A percentile compares a stretch with the other conserved stretches of the same genome.
Conservation (phyloP, 2,888 invertebrate species). For the Cosmia pyralina region DNA sequence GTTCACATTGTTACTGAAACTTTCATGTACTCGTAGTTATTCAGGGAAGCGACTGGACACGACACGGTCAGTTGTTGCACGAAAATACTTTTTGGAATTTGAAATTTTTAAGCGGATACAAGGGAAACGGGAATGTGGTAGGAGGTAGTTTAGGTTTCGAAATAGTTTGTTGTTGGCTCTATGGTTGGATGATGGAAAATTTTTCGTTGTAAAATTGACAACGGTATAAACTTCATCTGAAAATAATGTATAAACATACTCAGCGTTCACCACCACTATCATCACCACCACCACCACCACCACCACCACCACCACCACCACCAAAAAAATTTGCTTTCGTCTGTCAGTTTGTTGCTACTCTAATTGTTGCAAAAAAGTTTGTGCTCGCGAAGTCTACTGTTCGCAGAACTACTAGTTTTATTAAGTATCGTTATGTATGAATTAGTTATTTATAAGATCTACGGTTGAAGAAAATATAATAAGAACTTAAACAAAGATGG, state of each 20-base stretch:
- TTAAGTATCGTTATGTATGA: too few relatives aligned
- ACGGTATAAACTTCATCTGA: background rate
- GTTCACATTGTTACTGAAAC: conserved; percentile 42
- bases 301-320: too few relatives aligned
- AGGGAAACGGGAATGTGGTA: conserved; percentile 25
- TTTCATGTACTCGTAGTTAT: conserved; percentile 43
- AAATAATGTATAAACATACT: too few relatives aligned
- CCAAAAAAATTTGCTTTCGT: too few relatives aligned
- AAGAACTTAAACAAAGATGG: background rate
- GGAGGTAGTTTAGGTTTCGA: background rate
- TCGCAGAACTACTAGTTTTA: too few relatives aligned
- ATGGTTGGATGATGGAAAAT: background rate
- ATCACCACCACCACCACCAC: too few relatives aligned
- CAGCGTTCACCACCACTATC: too few relatives aligned
- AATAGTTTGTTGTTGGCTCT: conserved; percentile 15
- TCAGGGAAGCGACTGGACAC: conserved; percentile 33
- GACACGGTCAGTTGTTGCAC: conserved; percentile 23
- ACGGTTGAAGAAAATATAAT: background rate
- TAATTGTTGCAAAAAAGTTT: too few relatives aligned
- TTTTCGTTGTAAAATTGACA: conserved; percentile 19
- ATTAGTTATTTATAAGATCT: too few relatives aligned
- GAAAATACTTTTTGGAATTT: conserved; percentile 44
- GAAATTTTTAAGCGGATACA: conserved; percentile 42
- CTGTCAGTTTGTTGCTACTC: too few relatives aligned
- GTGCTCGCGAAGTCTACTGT: too few relatives aligned